Evolutionary conservation across 2,888 invertebrate genomes (phyloP), one percentile per base, ranked within the genome.

Genomic region (Caenorhabditis macrosperma): DNA sequence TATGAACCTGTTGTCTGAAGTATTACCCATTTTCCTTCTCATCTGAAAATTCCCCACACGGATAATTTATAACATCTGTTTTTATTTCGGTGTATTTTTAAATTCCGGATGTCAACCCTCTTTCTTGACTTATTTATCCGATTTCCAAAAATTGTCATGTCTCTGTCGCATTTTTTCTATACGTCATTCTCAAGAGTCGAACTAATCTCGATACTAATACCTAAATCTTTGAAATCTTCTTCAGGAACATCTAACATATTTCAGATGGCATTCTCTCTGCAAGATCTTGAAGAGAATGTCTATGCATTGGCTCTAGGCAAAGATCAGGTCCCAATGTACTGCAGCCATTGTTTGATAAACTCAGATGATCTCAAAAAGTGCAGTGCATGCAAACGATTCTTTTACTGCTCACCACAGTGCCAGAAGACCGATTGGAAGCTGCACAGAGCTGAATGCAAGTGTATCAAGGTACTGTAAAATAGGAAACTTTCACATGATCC

Each of bases 391-490:
- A 50, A 22, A 24, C 48, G 9, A 12, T 15, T 82, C 7, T 12
- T 15, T 4, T 82, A 82, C 38, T 82, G 82, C 28, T 67, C 69
- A 6, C n/a, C 22, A 15, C 74, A 72, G 2, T 82, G 82, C 59
- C 78, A 79, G 48, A 55, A 48, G 50, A 17, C 9, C 4, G 79
- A 82, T 22, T 82, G 79, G 82, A 63, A 52, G 22, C 17, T 55
- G 46, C 82, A 82, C 55, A 79, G 66, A 22, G 4, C n/a, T 1
- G 82, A 82, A 28, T 82, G 82, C 57, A 61, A 63, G 17, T 38
- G 64, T 17, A 75, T 74, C 2, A 54, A 66, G 69, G 79, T 78
- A 67, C 17, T 26, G 2, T 9, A 5, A 17, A 7, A 12, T 15
- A 15, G 7, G 1, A 2, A 15, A 35, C 10, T 41, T 38, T 55